Conservation (phyloP, 2,113 vertebrate genomes). For the Camelus bactrianus region DNA sequence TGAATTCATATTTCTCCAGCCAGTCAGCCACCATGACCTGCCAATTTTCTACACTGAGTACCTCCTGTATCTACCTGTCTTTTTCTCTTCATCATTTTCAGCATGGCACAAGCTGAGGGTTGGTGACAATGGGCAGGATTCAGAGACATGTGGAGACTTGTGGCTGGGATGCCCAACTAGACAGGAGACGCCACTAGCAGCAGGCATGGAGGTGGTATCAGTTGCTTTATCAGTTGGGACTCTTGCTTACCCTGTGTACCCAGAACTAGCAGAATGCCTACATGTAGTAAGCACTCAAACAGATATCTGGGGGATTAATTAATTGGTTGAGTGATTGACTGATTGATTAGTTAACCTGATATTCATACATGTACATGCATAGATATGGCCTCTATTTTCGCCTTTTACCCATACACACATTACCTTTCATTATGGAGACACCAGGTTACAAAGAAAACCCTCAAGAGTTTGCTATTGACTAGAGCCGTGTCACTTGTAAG, state of each 20-base stretch:
- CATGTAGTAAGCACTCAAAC: not conserved
- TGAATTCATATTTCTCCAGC: not conserved
- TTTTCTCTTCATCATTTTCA: not conserved
- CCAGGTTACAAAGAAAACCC: constrained; percentile 68
- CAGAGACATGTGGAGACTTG: not conserved
- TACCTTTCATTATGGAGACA: constrained; percentile 65
- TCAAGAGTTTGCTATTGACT: constrained; percentile 77
- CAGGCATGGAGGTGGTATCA: not conserved
- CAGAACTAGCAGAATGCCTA: not conserved
- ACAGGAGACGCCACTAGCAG: not conserved
- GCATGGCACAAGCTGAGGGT: not conserved
- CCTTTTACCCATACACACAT: accelerated
- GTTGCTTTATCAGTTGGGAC: not conserved
- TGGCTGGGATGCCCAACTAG: not conserved
- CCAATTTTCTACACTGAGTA: not conserved
- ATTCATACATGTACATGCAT: no score
- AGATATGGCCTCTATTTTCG: not conserved
- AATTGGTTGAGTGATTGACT: not conserved
- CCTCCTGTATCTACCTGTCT: not conserved
- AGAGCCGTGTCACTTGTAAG: constrained; percentile 78
- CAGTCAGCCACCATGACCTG: not conserved
- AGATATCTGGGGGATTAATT: not conserved
- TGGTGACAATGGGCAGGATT: not conserved
- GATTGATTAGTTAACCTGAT: not conserved
- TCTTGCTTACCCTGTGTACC: not conserved